Evolutionary conservation across 2,113 vertebrate species (phyloP).

Genomic region (Ursus arctos): DNA sequence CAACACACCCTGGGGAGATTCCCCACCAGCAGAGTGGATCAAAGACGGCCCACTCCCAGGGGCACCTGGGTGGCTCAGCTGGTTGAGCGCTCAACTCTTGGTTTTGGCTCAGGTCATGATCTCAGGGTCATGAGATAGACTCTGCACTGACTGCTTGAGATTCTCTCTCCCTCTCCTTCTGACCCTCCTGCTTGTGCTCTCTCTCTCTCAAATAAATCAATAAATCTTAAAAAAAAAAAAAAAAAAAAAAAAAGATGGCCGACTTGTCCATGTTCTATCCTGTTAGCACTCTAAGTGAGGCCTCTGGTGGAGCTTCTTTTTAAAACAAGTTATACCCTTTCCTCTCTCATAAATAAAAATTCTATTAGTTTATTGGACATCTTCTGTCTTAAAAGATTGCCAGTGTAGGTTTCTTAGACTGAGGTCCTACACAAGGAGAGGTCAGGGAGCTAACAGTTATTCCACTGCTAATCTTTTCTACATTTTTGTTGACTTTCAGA

Average conservation of each 20-base stretch:
- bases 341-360: neutral
- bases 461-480: neutral
- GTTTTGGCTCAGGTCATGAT: no score
- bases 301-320: neutral
- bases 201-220: no score
- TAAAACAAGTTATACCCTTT: neutral
- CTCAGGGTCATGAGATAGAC: no score
- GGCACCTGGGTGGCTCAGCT: no score
- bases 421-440: neutral
- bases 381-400: slow-evolving; percentile 8
- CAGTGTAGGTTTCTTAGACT: neutral
- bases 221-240: no score
- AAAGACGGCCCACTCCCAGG: neutral
- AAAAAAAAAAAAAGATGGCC: no score
- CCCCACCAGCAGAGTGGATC: neutral
- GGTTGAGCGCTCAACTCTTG: no score
- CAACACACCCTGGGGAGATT: neutral
- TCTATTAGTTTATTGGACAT: neutral
- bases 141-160: no score
- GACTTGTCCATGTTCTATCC: neutral
- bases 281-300: neutral
- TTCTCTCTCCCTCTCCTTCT: no score
- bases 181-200: no score
- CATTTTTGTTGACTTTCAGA: neutral
- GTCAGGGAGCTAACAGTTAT: neutral